Base-by-base conservation (phyloP, 1,140 invertebrate species). In the Amphibalanus amphitrite region DNA sequence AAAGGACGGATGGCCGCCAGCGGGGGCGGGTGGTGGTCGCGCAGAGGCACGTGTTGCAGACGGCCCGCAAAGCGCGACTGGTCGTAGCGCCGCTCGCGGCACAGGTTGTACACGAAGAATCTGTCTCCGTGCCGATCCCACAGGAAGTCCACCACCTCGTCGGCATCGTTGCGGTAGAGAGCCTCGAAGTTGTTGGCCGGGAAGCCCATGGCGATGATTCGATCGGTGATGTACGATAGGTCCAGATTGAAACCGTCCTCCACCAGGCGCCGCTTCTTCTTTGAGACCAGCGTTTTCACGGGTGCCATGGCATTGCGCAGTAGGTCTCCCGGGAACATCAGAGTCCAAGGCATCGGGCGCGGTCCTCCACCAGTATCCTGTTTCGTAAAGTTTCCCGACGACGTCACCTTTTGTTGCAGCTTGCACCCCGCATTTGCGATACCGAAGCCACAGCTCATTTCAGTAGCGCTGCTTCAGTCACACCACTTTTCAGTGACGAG, bases 1-100 rank as follows among this genome's bases (percentile, higher is more conserved):
- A 10, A 69, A 71, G 89, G 88, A 80, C 88, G 86, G 74, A 98
- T 95, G 74, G 91, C 82, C 78, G 92, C 89, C 76, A 98, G 86
- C 73, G 86, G 86, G n/a, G 95, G 95, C 74, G 95, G 95, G 82
- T 95, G 93, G 81, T 98, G 95, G 83, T 98, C 95, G 76, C 95
- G 92, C 83, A 98, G 97, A 29, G 92, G 89, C 81, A 89, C 97
- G 70, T 85, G 85, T 72, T 87, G 88, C 67, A 97, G 94, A 82
- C 91, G 84, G 74, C 82, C 78, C 86, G 95, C 89, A 82, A 98
- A 98, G 38, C 38, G 38, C 13, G 73, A 75, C 67, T 81, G 79
- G 77, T 86, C 82, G 75, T 87, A 87, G 26, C 80, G 78, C 73
- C 82, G 80, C 77, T 87, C 86, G 78, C 83, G 84, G 73, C 84